A percentile compares a stretch with the other conserved stretches of the same genome.
phyloP scores from a whole-genome alignment of 2,797 vertebrate genomes.

The Eremophila alpestris region DNA sequence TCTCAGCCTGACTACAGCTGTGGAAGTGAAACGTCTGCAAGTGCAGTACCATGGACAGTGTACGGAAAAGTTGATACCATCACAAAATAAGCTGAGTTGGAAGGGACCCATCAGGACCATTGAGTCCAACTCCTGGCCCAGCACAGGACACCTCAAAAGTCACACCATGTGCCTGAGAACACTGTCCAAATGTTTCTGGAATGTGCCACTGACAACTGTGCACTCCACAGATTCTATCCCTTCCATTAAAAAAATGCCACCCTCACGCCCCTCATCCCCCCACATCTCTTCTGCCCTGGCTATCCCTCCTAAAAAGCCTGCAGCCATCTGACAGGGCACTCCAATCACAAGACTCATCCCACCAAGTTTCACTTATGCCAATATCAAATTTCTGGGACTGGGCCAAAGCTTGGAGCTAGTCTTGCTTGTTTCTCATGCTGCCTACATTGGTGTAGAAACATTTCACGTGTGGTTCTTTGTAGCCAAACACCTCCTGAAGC shows the following conservation, averaged over 20 bases:
- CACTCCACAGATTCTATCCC: background rate
- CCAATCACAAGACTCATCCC: background rate
- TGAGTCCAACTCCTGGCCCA: background rate
- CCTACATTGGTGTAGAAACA: background rate
- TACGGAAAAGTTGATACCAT: background rate
- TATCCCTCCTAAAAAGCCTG: background rate
- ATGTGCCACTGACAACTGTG: background rate
- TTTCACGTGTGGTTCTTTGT: no score
- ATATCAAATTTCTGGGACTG: background rate
- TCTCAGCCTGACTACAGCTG: background rate
- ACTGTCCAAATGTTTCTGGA: background rate
- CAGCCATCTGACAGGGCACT: background rate
- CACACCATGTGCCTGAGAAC: background rate
- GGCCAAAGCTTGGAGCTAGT: background rate
- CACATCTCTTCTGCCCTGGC: background rate
- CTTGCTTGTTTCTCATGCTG: background rate
- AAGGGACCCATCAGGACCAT: background rate
- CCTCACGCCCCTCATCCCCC: no score
- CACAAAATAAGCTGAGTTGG: background rate
- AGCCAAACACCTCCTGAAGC: background rate
- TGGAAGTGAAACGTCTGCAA: background rate
- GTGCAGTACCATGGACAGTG: conserved; percentile 72
- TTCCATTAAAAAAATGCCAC: background rate
- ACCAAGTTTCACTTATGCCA: background rate
- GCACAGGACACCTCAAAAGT: background rate